Evolutionary conservation across 2,797 vertebrate genomes (phyloP).

Genomic region (Holocentrus rufus): DNA sequence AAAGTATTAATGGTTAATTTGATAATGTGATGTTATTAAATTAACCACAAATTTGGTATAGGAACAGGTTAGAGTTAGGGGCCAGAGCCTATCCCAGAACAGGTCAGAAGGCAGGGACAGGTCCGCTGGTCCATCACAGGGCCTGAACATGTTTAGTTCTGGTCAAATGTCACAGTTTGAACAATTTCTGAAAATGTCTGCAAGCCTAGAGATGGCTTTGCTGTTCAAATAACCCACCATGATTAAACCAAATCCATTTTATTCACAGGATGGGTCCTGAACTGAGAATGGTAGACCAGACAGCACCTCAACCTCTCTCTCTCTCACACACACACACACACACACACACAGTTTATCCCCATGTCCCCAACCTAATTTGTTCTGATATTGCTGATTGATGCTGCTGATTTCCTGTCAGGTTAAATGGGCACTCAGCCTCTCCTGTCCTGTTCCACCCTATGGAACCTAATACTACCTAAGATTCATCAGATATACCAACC

Average conservation of each 20-base stretch:
- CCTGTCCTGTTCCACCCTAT: conserved; percentile 47
- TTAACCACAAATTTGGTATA: no score
- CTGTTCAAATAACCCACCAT: no score
- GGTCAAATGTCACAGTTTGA: neutral
- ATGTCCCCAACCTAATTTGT: neutral
- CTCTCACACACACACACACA: conserved; percentile 4
- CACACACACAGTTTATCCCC: neutral
- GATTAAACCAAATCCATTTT: no score
- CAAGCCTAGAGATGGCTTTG: neutral
- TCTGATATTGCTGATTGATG: conserved; percentile 37
- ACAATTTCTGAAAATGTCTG: neutral
- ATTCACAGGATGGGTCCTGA: no score
- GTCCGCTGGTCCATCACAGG: neutral
- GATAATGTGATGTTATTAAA: no score
- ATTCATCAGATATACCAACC: conserved; percentile 46
- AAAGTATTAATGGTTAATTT: no score
- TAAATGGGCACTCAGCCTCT: conserved; percentile 55
- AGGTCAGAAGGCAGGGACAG: no score
- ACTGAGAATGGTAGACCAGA: neutral
- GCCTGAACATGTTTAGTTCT: neutral
- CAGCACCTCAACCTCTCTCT: neutral
- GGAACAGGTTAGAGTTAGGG: no score
- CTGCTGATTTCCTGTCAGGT: conserved; percentile 59
- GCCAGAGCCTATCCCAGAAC: no score
- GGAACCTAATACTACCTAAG: conserved; percentile 63